Evolutionary conservation across 2,113 vertebrate species (phyloP), one percentile per base, ranked within the genome.

Genomic region (Crotalus helleri): DNA sequence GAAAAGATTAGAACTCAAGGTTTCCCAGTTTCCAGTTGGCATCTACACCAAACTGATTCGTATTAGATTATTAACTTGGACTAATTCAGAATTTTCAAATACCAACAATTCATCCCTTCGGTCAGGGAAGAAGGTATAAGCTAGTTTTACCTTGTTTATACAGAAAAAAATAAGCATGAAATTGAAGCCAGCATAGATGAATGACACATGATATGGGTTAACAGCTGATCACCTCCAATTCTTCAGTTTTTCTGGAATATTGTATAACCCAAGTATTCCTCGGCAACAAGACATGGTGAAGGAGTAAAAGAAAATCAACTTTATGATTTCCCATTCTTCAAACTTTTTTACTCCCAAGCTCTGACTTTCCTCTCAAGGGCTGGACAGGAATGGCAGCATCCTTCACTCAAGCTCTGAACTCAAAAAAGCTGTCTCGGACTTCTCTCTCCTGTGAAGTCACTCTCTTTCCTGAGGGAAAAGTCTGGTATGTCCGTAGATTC

Each of bases 391-490:
- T 0, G 0, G 0, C 5, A 0, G 0, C 5, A 1, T 39, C 53
- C 5, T 12, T 29, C n/a, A 12, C 19, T 97, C 86, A 97, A 0
- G 94, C 94, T 92, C 96, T 64, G 89, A 85, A 95, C 59, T 97
- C 95, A 0, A 96, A 97, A 92, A 93, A 97, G 91, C 39, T 57
- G 85, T 97, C 96, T 33, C 91, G 53, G 69, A 0, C 90, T 33
- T 91, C 64, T 21, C 96, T 96, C 39, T 97, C 96, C 0, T 92
- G 91, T 1, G 95, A 0, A n/a, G 93, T 92, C 61, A 97, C 96
- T 53, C 95, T 96, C 91, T 97, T 97, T 3, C 97, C 96, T 0
- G 95, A 96, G 0, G 96, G 96, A 57, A 94, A 97, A 1, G 91
- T 96, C 97, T 97, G 97, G 89, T 92, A 94, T 64, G 91, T 95